Evolutionary conservation across 2,888 invertebrate genomes (phyloP).

Genomic region (Arge pagana): DNA sequence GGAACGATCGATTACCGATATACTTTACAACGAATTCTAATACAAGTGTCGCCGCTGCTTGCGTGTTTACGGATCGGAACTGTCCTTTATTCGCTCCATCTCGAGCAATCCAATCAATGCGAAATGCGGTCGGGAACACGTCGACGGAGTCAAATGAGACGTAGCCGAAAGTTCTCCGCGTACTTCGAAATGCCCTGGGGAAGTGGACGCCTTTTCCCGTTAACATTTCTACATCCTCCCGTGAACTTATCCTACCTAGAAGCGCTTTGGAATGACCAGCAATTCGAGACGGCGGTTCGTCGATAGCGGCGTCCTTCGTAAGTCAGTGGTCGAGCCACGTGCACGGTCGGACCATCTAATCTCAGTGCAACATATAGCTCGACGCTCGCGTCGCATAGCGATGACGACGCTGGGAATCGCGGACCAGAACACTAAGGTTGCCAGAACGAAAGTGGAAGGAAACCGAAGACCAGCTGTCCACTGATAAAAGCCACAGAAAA

Average conservation of each 20-base stretch:
- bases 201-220: constrained; percentile 12
- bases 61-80: too few species aligned
- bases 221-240: too few species aligned
- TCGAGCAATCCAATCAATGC: constrained; percentile 24
- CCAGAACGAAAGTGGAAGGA: too few species aligned
- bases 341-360: constrained; percentile 16
- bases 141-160: constrained; percentile 34
- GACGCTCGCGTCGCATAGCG: too few species aligned
- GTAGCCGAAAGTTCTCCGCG: constrained; percentile 32
- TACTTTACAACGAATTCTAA: too few species aligned
- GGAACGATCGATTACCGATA: too few species aligned
- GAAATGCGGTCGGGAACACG: constrained; percentile 9
- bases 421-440: too few species aligned
- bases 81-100: constrained; percentile 11
- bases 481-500: too few species aligned
- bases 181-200: constrained; percentile 16
- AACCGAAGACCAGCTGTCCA: too few species aligned
- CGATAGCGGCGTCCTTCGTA: neutral
- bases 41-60: too few species aligned
- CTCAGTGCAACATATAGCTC: too few species aligned
- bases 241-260: neutral
- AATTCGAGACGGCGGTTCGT: constrained; percentile 20
- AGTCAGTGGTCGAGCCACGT: constrained; percentile 9
- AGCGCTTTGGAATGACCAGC: constrained; percentile 12
- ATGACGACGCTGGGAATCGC: too few species aligned